phyloP scores from a whole-genome alignment of 2,113 vertebrate species.

The Cochlearius cochlearius region DNA sequence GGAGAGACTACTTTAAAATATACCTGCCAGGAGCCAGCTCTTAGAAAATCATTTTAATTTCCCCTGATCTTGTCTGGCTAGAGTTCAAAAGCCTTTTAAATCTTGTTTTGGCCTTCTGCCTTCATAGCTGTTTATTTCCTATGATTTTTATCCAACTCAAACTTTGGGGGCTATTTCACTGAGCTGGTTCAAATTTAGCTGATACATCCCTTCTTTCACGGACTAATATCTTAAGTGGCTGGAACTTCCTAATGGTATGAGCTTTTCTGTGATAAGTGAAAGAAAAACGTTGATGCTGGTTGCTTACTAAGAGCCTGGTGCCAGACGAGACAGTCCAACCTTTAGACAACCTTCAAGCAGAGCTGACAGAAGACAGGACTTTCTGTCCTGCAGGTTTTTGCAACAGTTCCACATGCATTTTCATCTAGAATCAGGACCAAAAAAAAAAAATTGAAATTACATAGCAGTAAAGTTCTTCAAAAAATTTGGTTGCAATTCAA shows the following conservation, averaged over 20 bases:
- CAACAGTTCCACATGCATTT: not conserved
- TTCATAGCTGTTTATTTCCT: conserved; percentile 36
- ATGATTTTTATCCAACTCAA: conserved; percentile 31
- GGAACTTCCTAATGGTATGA: not conserved
- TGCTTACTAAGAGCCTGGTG: not conserved
- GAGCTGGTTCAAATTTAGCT: conserved; percentile 37
- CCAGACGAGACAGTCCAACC: not conserved
- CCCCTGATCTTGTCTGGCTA: conserved; percentile 8
- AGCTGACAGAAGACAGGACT: not conserved
- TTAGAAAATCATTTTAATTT: conserved; percentile 37
- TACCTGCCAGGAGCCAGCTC: not conserved
- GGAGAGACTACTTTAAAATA: conserved; percentile 17
- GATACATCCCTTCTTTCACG: not conserved
- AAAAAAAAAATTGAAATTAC: not conserved
- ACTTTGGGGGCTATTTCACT: not conserved
- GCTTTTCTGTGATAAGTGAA: not conserved
- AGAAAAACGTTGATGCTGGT: not conserved
- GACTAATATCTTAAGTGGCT: conserved; percentile 6
- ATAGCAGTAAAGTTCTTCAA: not conserved
- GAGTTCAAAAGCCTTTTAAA: conserved; percentile 50
- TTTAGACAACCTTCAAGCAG: not conserved
- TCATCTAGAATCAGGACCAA: not conserved
- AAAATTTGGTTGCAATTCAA: not conserved
- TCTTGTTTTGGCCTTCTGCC: conserved; percentile 49
- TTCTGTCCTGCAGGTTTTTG: not conserved